These are phyloP conservation scores for Natator depressus DNA, from an alignment of 2,113 vertebrate genomes.

Conservation along the genomic window DNA sequence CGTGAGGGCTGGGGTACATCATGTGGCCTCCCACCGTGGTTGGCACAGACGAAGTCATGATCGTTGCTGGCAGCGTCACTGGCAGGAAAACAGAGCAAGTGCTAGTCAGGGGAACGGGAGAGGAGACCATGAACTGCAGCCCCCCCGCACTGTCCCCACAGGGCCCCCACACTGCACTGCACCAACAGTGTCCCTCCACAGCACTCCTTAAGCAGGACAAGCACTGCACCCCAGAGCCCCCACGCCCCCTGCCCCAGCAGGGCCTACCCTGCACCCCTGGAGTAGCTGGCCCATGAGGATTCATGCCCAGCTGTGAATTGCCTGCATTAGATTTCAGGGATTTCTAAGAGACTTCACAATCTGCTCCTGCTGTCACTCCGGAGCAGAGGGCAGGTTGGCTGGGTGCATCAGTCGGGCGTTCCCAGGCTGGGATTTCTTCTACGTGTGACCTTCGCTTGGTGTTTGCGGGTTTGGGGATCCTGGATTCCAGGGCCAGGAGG, in stretches of 20 bases:
- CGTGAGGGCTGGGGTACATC: conserved; percentile 97
- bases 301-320: not conserved
- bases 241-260: not conserved
- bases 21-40: conserved; percentile 97
- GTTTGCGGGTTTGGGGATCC: not conserved
- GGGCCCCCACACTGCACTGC: not conserved
- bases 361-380: too few relatives aligned
- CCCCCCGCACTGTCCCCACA: not conserved
- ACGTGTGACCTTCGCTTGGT: not conserved
- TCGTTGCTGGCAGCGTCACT: conserved; percentile 96
- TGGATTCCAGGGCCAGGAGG: not conserved
- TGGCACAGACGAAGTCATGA: conserved; percentile 95
- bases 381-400: not conserved
- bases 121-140: not conserved
- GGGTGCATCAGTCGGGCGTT: not conserved
- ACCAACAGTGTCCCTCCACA: not conserved
- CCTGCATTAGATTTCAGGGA: too few relatives aligned
- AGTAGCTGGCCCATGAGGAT: not conserved
- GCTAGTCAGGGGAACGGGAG: not conserved
- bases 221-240: too few relatives aligned
- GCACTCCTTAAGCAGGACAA: too few relatives aligned
- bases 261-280: not conserved
- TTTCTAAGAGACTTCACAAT: too few relatives aligned
- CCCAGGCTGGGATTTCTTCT: not conserved
- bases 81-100: conserved; percentile 58